Evolutionary conservation across 2,888 invertebrate genomes (phyloP), one percentile per base, ranked within the genome.

Genomic region (Drosophila hamatofila): DNA sequence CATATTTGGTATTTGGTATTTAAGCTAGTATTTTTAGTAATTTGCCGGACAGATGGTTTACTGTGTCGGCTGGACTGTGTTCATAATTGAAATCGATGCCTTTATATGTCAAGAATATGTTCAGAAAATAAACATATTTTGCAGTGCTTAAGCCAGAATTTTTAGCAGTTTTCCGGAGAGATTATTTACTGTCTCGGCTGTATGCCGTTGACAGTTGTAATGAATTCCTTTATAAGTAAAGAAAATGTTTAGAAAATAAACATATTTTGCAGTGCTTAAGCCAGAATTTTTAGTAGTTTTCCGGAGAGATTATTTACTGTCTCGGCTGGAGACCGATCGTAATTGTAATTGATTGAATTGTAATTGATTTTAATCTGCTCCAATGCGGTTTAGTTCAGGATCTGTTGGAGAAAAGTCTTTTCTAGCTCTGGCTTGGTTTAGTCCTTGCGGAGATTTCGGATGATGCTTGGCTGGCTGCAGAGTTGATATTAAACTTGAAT

Each of bases 151-250:
- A 0, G 75, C 12, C 3, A 84, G 55, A 58, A 84, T 79, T 46
- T 84, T 84, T 2, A 84, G 75, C 21, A 88, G 1, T 35, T 88
- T 84, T 3, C 62, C 86, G 25, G 86, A 77, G 1, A 84, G 68
- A 60, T 68, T 56, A 54, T 83, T 81, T 3, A 84, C 81, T 63
- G 83, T 72, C 58, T 88, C 79, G 69, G 58, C 51, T 61, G 57
- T 49, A 44, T 59, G 21, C 56, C 52, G 66, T 11, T 56, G 42
- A 23, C 3, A 16, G 7, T 56, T 48, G 9, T 27, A 4, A 2
- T 7, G 5, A 7, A 12, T 5, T 56, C 48, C 42, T 16, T 39
- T 54, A 1, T 56, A 42, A 9, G 7, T 0, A 9, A 25, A 62
- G 46, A 51, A 58, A 78, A 39, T 2, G 54, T 12, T 25, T 42